Base-by-base conservation (phyloP, 1,140 invertebrate genomes). In the Ptiloglossa arizonensis region DNA sequence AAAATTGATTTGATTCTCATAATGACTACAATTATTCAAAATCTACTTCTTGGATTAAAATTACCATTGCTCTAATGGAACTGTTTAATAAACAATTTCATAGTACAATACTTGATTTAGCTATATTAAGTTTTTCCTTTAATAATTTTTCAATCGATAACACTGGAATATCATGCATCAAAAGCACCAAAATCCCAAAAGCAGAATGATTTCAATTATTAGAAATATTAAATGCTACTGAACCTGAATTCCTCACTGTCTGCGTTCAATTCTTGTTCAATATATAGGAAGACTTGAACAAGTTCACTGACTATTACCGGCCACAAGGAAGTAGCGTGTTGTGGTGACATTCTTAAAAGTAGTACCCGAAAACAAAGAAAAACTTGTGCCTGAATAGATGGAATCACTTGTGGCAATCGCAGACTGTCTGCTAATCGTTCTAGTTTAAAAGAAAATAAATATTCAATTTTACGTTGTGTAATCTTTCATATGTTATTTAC, bases 281-380 rank as follows among this genome's bases (percentile, higher is more conserved):
- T 97, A 88, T 97, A 96, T 38, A 98, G 91, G 83, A 98, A 97
- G 5, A 98, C 97, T 93, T 98, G 97, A 72, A 98, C 96, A 93
- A 98, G 95, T 94, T 99, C 98, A 56, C 97, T 97, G 68, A 98
- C 97, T 86, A 99, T 97, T 52, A 97, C 96, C 8, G 98, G 98
- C 98, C 98, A 99, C 35, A 99, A 92, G 0, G 97, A 97, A 13
- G 97, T 97, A 5, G 98, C 95, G 85, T 97, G 96, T 79, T 96
- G 94, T 0, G 97, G 95, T 11, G 97, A 97, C 94, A 98, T 97
- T 69, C 97, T 93, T 59, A 98, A 89, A 9, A 99, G 93, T 52
- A 99, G 93, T 5, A 99, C 98, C 57, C 98, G 95, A 90, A 98
- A 98, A 91, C 97, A 98, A 13, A 98, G 91, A 89, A 99, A 98